A percentile compares a stretch with the other conserved stretches of the same genome.
These are phyloP conservation scores for Globodera ellingtonae DNA, from an alignment of 1,140 invertebrate species.

Conservation along the genomic window DNA sequence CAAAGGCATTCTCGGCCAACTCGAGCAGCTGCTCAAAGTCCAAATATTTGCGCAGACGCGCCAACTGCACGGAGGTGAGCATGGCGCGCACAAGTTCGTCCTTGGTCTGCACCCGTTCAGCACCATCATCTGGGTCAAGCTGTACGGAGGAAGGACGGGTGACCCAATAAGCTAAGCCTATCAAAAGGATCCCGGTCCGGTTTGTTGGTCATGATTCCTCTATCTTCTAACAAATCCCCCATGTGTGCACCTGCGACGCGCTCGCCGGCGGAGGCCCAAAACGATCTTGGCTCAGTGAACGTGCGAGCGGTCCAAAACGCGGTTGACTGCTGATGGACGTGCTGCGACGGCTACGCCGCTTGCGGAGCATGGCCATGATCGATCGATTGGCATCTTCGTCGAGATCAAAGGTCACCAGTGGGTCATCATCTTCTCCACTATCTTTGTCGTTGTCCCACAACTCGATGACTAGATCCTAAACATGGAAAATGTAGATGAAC, in stretches of 20 bases:
- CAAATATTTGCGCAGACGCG: background rate
- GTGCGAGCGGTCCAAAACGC: background rate
- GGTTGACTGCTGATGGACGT: background rate
- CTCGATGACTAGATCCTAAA: background rate
- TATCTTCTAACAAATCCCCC: background rate
- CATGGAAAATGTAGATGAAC: too few relatives aligned
- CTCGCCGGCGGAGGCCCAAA: background rate
- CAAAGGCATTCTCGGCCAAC: background rate
- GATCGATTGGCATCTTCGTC: background rate
- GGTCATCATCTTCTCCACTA: background rate
- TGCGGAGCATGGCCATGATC: background rate
- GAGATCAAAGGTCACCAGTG: background rate
- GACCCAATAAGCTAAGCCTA: background rate
- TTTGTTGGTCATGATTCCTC: too few relatives aligned
- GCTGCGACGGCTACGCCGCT: background rate
- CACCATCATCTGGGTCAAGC: background rate
- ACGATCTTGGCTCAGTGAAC: background rate
- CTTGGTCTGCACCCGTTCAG: background rate
- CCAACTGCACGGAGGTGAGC: background rate
- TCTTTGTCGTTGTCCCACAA: background rate
- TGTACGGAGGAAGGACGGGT: background rate
- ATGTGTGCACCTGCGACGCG: background rate
- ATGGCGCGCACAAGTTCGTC: background rate
- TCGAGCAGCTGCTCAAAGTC: background rate
- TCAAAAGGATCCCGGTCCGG: too few relatives aligned